Evolutionary conservation across 2,888 invertebrate species (phyloP).

Genomic region (Erannis defoliaria): DNA sequence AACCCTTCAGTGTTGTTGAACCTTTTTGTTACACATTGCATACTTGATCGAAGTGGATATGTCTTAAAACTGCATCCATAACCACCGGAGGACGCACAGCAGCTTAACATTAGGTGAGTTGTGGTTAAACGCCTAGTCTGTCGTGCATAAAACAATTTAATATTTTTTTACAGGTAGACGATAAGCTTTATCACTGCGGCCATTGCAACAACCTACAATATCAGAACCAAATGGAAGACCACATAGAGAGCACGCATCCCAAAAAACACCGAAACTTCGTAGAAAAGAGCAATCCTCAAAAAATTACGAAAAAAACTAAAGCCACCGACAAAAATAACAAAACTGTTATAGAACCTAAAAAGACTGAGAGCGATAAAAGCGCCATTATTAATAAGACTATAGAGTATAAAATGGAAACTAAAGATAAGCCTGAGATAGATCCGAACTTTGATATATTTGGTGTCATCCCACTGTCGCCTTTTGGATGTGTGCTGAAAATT

Average conservation of each 20-base stretch:
- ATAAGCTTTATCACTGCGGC: conserved; percentile 56
- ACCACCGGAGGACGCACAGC: too few species aligned
- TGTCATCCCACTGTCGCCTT: conserved; percentile 27
- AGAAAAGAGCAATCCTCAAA: background rate
- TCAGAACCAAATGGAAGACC: conserved; percentile 27
- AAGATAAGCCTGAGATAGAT: background rate
- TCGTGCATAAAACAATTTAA: too few species aligned
- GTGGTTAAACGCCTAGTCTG: too few species aligned
- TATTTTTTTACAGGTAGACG: conserved; percentile 50
- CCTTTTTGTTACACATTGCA: too few species aligned
- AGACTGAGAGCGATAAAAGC: conserved; percentile 5
- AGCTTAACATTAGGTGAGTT: too few species aligned
- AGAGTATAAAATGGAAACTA: background rate
- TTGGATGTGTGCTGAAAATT: conserved; percentile 25
- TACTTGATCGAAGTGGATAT: too few species aligned
- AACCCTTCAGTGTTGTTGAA: too few species aligned
- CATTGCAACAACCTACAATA: conserved; percentile 56
- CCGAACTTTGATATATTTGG: conserved; percentile 23
- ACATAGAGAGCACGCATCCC: conserved; percentile 28
- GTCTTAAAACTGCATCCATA: too few species aligned
- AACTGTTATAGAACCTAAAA: conserved; percentile 1
- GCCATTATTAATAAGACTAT: background rate
- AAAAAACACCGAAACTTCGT: conserved; percentile 22
- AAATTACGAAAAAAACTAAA: background rate
- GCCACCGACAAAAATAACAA: background rate